phyloP scores from a whole-genome alignment of 37 sponge, comb jelly and placozoan species.

The Mnemiopsis leidyi region DNA sequence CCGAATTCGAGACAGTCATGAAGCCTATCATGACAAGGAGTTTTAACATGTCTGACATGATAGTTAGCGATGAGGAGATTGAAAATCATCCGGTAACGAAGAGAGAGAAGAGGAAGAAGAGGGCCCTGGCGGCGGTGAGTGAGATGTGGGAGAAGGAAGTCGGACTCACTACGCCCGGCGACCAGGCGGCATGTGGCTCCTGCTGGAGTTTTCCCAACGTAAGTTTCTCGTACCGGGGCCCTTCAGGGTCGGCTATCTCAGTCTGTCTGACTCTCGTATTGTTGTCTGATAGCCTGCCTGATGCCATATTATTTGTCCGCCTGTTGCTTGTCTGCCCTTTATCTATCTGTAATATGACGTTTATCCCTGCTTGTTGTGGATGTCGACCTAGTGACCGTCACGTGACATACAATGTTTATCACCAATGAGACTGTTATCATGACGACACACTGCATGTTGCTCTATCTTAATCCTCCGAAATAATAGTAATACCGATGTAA shows the following conservation, averaged over 20 bases:
- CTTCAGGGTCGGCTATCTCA: too few species aligned
- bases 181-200: constrained; percentile 18
- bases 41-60: neutral
- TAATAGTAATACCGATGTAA: neutral
- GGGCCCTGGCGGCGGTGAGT: neutral
- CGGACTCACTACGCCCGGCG: neutral
- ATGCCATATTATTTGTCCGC: too few species aligned
- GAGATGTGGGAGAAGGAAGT: neutral
- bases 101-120: neutral
- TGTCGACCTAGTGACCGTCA: too few species aligned
- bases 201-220: constrained; percentile 20
- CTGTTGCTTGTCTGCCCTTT: too few species aligned
- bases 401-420: too few species aligned
- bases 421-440: too few species aligned
- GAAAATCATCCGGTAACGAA: neutral
- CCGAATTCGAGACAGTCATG: neutral
- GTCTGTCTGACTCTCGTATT: too few species aligned
- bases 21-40: neutral
- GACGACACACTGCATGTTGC: too few species aligned
- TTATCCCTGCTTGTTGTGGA: too few species aligned
- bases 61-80: neutral
- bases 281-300: too few species aligned
- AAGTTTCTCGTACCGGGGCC: too few species aligned
- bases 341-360: too few species aligned
- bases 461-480: neutral